Evolutionary conservation across 2,797 vertebrate genomes (phyloP).

Genomic region (Sitta carolinensis): DNA sequence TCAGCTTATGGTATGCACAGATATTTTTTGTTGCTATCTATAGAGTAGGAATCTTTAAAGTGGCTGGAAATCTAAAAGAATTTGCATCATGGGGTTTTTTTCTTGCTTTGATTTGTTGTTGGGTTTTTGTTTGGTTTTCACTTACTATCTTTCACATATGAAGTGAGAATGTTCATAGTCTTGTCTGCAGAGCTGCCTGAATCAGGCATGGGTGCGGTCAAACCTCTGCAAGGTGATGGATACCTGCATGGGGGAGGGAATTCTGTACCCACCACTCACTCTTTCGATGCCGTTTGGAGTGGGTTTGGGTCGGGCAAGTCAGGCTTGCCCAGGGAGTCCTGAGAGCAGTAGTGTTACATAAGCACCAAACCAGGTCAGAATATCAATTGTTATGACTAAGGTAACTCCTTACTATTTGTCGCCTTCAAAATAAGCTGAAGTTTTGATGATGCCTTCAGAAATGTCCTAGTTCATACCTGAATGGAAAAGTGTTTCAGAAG

Average conservation of each 20-base stretch:
- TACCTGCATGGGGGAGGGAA: background rate
- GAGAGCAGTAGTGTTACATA: accelerated
- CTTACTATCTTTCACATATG: background rate
- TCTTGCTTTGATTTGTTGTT: background rate
- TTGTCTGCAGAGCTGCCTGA: background rate
- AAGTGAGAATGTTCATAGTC: background rate
- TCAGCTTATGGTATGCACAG: background rate
- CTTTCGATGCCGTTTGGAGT: accelerated
- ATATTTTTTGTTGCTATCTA: background rate
- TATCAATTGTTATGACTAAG: background rate
- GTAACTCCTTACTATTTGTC: background rate
- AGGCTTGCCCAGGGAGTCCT: background rate
- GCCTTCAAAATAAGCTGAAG: background rate
- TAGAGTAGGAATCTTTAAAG: background rate
- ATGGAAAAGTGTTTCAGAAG: background rate
- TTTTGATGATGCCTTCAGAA: background rate
- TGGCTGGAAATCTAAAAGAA: background rate
- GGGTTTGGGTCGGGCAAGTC: background rate
- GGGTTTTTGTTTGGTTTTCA: background rate
- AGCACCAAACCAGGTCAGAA: background rate
- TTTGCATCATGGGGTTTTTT: accelerated
- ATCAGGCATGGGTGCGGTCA: background rate
- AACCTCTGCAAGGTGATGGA: background rate
- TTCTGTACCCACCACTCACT: accelerated
- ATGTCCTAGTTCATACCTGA: background rate